A percentile compares a stretch with the other conserved stretches of the same genome.
These are phyloP conservation scores for Cistogaster globosa DNA, from an alignment of 2,888 invertebrate genomes.

Conservation along the genomic window DNA sequence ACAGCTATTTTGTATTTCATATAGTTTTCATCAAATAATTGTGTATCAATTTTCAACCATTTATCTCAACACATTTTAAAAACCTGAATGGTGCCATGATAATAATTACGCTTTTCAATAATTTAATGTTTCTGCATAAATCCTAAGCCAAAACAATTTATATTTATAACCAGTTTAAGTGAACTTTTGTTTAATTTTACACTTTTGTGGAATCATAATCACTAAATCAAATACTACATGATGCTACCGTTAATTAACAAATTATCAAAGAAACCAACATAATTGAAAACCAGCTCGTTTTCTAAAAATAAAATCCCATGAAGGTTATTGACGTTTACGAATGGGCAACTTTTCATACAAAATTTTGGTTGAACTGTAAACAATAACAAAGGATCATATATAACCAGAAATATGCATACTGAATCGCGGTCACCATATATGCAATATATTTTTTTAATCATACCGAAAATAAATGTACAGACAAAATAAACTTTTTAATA, in stretches of 20 bases:
- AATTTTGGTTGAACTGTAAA: neutral
- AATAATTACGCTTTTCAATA: neutral
- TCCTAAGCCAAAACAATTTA: neutral
- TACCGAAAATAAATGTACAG: no score
- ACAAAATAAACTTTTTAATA: no score
- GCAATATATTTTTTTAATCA: no score
- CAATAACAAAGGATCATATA: no score
- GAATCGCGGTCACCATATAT: no score
- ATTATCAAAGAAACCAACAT: slow-evolving; percentile 30
- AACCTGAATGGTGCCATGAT: no score
- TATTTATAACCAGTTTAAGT: neutral
- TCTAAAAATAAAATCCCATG: slow-evolving; percentile 10
- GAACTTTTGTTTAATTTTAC: slow-evolving; percentile 3
- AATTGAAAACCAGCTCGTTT: slow-evolving; percentile 22
- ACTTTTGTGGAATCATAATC: slow-evolving; percentile 7
- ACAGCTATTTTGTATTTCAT: no score
- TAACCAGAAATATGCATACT: no score
- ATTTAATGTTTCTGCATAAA: neutral
- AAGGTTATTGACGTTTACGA: neutral
- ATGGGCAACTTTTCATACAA: neutral
- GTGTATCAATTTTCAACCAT: no score
- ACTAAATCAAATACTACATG: slow-evolving; percentile 28
- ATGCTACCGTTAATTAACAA: slow-evolving; percentile 34
- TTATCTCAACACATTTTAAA: no score
- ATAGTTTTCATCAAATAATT: no score